Base-by-base conservation (phyloP, 2,113 vertebrate genomes). In the Heloderma charlesbogerti region DNA sequence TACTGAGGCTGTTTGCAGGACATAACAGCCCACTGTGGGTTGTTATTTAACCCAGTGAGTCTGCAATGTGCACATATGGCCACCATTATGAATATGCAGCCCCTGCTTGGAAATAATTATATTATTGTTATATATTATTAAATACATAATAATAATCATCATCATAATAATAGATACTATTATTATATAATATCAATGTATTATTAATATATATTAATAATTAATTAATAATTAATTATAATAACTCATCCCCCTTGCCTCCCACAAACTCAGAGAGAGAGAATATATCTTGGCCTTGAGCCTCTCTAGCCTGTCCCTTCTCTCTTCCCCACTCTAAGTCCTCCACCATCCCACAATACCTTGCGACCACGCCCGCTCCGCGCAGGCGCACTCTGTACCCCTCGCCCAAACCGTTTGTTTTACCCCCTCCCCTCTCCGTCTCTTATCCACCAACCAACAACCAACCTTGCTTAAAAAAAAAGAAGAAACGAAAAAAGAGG, bases 231-330 rank as follows among this genome's bases (percentile, higher is more conserved):
- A n/a, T n/a, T n/a, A n/a, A n/a, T n/a, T n/a, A n/a, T n/a, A 63
- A 63, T 18, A 22, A 63, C 63, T 80, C 84, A 95, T 57, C 90
- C 79, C 85, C 87, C 93, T 88, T 92, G 86, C 86, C 83, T 81
- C 94, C 90, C 57, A n/a, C 37, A 34, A n/a, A 0, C 40, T 1
- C 20, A 31, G 40, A 84, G 5, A 40, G 29, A 66, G 2, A 83
- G 60, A 63, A 37, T 3, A 1, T 6, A 20, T 9, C 27, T 15
- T 85, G 80, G 87, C 20, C 75, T n/a, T 87, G 74, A 93, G 60
- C 95, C 93, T 95, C 96, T 96, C 95, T 94, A 93, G 91, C 92
- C 85, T 87, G 86, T 94, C 93, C 80, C 60, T 84, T 82, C 95
- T 95, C 93, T 94, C 85, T 83, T 95, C 92, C 92, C 88, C 9